Base-by-base conservation (phyloP, 2,888 invertebrate species). In the Epicampocera succincta region DNA sequence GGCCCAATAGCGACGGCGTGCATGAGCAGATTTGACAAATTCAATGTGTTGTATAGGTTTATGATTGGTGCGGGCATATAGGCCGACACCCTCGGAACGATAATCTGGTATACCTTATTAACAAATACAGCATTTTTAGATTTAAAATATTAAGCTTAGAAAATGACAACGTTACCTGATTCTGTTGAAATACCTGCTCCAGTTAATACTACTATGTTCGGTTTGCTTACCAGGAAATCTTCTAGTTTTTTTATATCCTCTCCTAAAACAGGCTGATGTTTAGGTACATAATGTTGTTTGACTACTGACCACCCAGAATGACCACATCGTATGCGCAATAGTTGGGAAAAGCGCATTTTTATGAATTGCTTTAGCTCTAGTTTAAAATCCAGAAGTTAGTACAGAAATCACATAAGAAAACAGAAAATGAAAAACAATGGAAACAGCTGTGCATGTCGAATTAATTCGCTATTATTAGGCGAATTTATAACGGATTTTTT, bases 141-240 rank as follows among this genome's bases (percentile, higher is more conserved):
- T 11, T 21, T 3, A 3, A 21, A 1, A 0, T 9, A 12, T 29
- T 11, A 1, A 11, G 1, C 9, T 52, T 25, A 9, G 6, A 52
- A 15, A 11, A 6, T 2, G 9, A 13, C 29, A 13, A 21, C 3
- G 48, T 60, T 80, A 94, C 95, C 95, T 88, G 97, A 97, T 93
- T 99, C 99, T 1, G 99, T 99, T 0, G 99, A 99, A 86, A 99
- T 94, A 38, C 99, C 99, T 84, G 99, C 99, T 13, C 99, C 99
- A 0, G 97, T 97, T 54, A 98, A 88, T 0, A 90, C 90, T 17
- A 97, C 92, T 58, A 96, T 91, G 85, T 93, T 94, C 8, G 90
- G 89, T 61, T 88, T 90, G 0, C 87, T 86, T 2, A 88, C 50
- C 0, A 91, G 76, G 50, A 91, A 91, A 1, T 90, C 87, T 78